Conservation (phyloP, 2,888 invertebrate genomes). For the Drosophila dives region DNA sequence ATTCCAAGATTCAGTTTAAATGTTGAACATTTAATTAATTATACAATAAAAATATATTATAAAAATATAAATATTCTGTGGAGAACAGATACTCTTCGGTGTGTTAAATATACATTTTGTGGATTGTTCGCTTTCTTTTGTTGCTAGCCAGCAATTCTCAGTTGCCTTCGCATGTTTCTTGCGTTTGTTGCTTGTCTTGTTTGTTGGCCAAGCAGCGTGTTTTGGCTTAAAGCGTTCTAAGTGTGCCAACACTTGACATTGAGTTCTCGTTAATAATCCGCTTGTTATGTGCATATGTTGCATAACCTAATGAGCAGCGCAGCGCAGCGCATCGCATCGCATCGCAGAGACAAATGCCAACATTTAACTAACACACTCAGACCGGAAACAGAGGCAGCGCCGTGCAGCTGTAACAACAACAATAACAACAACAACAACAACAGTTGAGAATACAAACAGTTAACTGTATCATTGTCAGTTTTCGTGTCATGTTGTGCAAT, state of each 20-base stretch:
- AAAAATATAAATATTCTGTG: background rate
- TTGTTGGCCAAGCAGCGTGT: constrained; percentile 17
- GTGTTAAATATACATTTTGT: background rate
- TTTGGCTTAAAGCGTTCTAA: constrained; percentile 48
- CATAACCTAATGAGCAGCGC: constrained; percentile 71
- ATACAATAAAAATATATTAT: background rate
- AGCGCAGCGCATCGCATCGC: background rate
- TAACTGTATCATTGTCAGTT: constrained; percentile 54
- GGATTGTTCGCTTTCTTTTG: background rate
- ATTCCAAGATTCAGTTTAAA: too few species aligned
- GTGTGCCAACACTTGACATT: constrained; percentile 63
- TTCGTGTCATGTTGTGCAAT: constrained; percentile 70
- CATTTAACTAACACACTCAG: constrained; percentile 49
- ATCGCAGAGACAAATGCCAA: constrained; percentile 50
- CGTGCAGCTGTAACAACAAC: constrained; percentile 32
- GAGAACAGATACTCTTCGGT: background rate
- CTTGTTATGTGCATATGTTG: constrained; percentile 51
- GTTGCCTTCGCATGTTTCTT: constrained; percentile 13
- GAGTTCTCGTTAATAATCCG: constrained; percentile 65
- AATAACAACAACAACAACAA: constrained; percentile 19
- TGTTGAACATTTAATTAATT: background rate
- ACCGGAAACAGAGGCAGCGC: constrained; percentile 54
- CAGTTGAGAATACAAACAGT: constrained; percentile 23
- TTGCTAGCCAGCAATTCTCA: constrained; percentile 1
- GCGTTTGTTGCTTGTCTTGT: constrained; percentile 5